Conservation (phyloP, 2,797 vertebrate species). For the Pipistrellus pygmaeus region DNA sequence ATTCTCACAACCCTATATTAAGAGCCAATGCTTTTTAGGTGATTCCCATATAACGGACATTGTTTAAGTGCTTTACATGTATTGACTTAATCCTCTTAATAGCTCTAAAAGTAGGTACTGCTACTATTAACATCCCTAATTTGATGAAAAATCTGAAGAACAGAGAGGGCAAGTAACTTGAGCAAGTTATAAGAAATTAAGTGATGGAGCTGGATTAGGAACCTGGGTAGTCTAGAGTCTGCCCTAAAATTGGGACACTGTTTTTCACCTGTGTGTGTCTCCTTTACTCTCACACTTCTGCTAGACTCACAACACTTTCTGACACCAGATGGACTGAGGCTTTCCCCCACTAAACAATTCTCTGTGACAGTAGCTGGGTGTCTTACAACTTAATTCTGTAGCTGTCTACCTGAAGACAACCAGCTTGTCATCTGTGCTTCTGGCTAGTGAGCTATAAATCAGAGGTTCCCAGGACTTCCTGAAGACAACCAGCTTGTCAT, state of each 20-base stretch:
- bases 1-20: background rate
- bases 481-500: background rate
- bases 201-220: background rate
- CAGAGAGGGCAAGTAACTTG: background rate
- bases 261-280: background rate
- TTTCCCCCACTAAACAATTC: background rate
- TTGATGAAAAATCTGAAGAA: conserved; percentile 25
- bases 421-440: background rate
- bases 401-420: background rate
- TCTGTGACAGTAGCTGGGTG: background rate
- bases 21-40: background rate
- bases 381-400: background rate
- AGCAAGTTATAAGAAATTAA: background rate
- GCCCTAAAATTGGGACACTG: background rate
- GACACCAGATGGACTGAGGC: background rate
- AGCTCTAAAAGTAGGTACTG: background rate
- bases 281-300: background rate
- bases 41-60: background rate
- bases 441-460: background rate
- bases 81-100: background rate
- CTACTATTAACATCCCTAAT: background rate
- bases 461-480: background rate
- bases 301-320: background rate
- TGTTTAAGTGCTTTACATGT: background rate
- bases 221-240: background rate